Evolutionary conservation across 2,888 invertebrate genomes (phyloP).

Genomic region (Willowsia nigromaculata): DNA sequence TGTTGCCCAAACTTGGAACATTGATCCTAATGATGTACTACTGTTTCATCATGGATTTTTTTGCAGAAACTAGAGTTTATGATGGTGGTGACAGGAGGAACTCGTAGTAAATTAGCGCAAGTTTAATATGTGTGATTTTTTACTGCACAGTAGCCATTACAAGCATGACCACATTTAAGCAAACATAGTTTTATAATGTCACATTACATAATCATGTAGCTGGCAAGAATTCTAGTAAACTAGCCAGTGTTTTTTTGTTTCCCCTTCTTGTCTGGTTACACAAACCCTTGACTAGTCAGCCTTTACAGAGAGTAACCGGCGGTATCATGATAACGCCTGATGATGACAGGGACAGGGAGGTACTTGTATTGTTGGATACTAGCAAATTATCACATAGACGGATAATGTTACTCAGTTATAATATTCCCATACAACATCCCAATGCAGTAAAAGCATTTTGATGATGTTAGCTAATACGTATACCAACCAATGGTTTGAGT

Average conservation of each 20-base stretch:
- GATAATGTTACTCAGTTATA: neutral
- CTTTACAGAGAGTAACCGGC: constrained; percentile 6
- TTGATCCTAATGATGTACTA: neutral
- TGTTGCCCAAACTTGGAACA: neutral
- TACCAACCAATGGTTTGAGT: neutral
- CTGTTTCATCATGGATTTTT: neutral
- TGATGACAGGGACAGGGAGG: neutral
- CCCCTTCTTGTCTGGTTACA: neutral
- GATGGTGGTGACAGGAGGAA: neutral
- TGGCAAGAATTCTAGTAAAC: neutral
- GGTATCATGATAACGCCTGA: neutral
- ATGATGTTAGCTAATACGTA: neutral
- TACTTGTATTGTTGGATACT: neutral
- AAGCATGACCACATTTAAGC: constrained; percentile 12
- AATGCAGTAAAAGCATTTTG: neutral
- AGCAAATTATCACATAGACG: neutral
- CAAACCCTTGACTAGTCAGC: neutral
- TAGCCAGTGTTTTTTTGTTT: neutral
- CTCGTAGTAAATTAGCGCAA: neutral
- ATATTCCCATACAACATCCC: constrained; percentile 30
- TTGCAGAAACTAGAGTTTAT: neutral
- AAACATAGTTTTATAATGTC: neutral
- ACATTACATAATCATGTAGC: neutral
- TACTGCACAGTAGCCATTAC: neutral
- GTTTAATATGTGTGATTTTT: neutral